phyloP scores from a whole-genome alignment of 2,888 invertebrate species.

The Helicoverpa assulta region DNA sequence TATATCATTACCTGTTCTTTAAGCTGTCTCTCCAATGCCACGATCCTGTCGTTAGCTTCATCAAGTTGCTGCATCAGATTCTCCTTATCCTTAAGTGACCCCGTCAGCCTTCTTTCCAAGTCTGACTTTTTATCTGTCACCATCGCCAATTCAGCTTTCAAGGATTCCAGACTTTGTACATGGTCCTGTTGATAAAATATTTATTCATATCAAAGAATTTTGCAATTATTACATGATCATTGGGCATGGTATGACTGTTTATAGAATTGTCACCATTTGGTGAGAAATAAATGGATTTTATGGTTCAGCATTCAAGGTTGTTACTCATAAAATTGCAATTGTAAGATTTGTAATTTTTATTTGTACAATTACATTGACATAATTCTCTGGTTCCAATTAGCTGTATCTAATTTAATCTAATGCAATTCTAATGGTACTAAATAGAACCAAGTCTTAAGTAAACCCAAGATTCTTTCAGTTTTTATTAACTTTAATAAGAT shows the following conservation, averaged over 20 bases:
- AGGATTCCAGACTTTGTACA: constrained; percentile 96
- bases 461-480: too few relatives aligned
- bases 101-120: constrained; percentile 94
- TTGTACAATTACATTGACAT: constrained; percentile 1
- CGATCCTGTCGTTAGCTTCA: constrained; percentile 96
- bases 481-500: too few relatives aligned
- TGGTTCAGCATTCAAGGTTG: constrained; percentile 25
- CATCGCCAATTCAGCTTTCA: constrained; percentile 96
- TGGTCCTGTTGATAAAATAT: constrained; percentile 92
- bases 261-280: neutral
- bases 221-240: neutral
- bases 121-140: constrained; percentile 96
- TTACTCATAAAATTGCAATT: constrained; percentile 22
- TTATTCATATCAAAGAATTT: neutral
- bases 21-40: constrained; percentile 95
- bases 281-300: constrained; percentile 32
- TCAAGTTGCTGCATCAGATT: constrained; percentile 94
- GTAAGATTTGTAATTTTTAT: constrained; percentile 19
- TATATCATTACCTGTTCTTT: constrained; percentile 93
- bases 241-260: too few relatives aligned
- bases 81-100: constrained; percentile 95
- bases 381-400: neutral
- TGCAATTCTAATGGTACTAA: too few relatives aligned
- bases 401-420: constrained; percentile 28
- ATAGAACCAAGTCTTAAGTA: too few relatives aligned